Evolutionary conservation across 1,140 invertebrate species (phyloP).

Genomic region (Danaus plexippus): DNA sequence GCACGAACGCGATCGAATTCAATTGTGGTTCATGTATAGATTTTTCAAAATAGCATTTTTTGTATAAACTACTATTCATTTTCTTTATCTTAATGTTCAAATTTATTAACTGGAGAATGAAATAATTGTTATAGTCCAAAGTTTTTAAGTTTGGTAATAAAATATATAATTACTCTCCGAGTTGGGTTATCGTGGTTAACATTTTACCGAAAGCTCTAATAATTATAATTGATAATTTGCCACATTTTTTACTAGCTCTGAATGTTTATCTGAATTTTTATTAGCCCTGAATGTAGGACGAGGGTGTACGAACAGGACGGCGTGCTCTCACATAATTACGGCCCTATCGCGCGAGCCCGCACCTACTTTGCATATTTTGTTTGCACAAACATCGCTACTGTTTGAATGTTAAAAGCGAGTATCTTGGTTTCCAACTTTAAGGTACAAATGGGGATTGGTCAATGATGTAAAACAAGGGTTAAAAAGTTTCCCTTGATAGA

Average conservation of each 20-base stretch:
- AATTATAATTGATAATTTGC: constrained; percentile 66
- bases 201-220: constrained; percentile 7
- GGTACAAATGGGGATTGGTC: constrained; percentile 27
- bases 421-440: constrained; percentile 39
- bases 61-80: no score
- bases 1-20: no score
- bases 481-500: no score
- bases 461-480: no score
- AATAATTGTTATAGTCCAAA: no score
- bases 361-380: constrained; percentile 69
- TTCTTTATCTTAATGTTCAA: no score
- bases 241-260: constrained; percentile 39
- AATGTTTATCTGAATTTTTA: constrained; percentile 46
- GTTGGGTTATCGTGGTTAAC: no score
- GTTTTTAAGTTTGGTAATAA: no score
- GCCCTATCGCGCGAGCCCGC: constrained; percentile 60
- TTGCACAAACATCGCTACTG: constrained; percentile 59
- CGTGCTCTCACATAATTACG: constrained; percentile 67
- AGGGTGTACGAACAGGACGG: constrained; percentile 40
- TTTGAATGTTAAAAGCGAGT: constrained; percentile 66
- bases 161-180: no score
- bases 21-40: no score
- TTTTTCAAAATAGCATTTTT: no score
- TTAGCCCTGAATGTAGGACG: constrained; percentile 61
- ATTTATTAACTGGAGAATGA: no score